A percentile compares a stretch with the other conserved stretches of the same genome.
Evolutionary conservation across 2,113 vertebrate genomes (phyloP).

Genomic region (Lagopus leucura): DNA sequence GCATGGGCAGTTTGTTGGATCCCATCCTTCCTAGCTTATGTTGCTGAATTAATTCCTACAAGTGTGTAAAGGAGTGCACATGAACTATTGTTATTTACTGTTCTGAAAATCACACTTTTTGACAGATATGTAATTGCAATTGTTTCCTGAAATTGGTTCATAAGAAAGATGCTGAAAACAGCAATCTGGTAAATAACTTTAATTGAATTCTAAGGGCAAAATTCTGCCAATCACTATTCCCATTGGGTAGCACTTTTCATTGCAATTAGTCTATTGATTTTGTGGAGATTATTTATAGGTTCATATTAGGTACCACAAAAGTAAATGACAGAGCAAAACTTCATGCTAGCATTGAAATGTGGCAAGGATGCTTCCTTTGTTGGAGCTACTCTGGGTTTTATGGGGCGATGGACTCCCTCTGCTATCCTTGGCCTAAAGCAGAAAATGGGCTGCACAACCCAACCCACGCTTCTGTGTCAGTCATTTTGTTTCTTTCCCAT

Average conservation of each 20-base stretch:
- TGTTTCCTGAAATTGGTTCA: constrained; percentile 47
- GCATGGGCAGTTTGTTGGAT: not conserved
- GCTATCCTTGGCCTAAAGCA: too few species aligned
- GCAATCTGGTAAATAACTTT: constrained; percentile 56
- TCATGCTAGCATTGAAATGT: not conserved
- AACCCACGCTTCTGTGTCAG: not conserved
- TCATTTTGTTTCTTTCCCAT: not conserved
- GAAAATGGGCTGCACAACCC: not conserved
- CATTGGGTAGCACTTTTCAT: not conserved
- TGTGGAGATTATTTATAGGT: not conserved
- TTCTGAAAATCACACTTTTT: constrained; percentile 26
- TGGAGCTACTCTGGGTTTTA: not conserved
- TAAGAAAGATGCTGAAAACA: constrained; percentile 53
- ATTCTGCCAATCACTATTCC: constrained; percentile 55
- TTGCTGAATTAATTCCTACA: not conserved
- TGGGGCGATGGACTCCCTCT: not conserved
- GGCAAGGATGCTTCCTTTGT: not conserved
- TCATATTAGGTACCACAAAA: not conserved
- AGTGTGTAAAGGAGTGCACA: not conserved
- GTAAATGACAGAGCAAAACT: not conserved
- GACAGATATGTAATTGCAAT: constrained; percentile 36
- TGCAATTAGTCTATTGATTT: constrained; percentile 28
- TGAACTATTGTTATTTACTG: not conserved
- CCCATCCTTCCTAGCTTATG: not conserved
- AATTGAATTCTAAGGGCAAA: constrained; percentile 57